These are phyloP conservation scores for Elysia crispata DNA, from an alignment of 2,888 invertebrate genomes.

Conservation along the genomic window DNA sequence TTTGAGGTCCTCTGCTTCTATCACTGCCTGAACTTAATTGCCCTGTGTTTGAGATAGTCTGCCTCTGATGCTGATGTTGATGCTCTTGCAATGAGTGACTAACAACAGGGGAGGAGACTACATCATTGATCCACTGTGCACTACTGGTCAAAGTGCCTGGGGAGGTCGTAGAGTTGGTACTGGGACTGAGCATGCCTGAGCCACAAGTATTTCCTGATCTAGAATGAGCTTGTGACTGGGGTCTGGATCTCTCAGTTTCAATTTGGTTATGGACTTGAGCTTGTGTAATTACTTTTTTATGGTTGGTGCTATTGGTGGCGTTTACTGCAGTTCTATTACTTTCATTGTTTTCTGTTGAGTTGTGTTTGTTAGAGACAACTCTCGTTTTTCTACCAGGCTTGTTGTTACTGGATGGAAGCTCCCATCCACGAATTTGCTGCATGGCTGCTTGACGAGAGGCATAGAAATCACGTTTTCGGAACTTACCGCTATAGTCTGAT, in stretches of 20 bases:
- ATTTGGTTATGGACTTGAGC: slow-evolving; percentile 37
- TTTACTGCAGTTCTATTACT: slow-evolving; percentile 6
- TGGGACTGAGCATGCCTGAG: slow-evolving; percentile 23
- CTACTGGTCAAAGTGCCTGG: slow-evolving; percentile 1
- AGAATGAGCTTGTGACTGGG: not conserved
- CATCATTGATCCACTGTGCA: too few species aligned
- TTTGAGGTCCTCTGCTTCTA: too few species aligned
- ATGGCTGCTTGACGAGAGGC: slow-evolving; percentile 70
- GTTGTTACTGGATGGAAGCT: slow-evolving; percentile 58
- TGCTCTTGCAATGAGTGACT: not conserved
- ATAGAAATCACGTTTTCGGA: slow-evolving; percentile 68
- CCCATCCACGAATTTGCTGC: slow-evolving; percentile 72
- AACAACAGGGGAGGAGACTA: too few species aligned
- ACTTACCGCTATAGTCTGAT: slow-evolving; percentile 86
- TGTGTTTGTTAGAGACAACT: not conserved
- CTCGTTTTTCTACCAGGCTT: not conserved
- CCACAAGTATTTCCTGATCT: not conserved
- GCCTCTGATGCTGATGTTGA: not conserved
- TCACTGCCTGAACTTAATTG: too few species aligned
- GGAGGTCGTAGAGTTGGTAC: slow-evolving; percentile 34
- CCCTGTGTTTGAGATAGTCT: too few species aligned
- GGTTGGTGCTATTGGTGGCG: not conserved
- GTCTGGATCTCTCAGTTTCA: not conserved
- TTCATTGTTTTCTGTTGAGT: not conserved
- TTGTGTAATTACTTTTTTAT: slow-evolving; percentile 38